These are phyloP conservation scores for Amaurobius ferox DNA, from an alignment of 2,888 invertebrate species.

Conservation along the genomic window DNA sequence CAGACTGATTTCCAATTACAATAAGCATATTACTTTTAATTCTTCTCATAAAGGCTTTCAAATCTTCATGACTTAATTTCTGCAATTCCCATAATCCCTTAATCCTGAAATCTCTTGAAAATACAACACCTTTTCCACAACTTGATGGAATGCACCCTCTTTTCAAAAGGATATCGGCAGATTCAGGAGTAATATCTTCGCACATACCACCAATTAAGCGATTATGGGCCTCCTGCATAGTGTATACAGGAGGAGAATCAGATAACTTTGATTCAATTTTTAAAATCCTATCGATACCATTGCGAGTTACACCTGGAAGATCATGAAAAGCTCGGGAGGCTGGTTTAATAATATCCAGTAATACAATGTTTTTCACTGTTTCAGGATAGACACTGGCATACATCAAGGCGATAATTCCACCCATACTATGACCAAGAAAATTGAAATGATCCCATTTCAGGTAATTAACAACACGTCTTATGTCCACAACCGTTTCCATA, in stretches of 20 bases:
- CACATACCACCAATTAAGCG: constrained; percentile 74
- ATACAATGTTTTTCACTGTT: constrained; percentile 75
- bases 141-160: constrained; percentile 82
- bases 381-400: constrained; percentile 77
- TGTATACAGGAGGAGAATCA: constrained; percentile 41
- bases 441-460: constrained; percentile 86
- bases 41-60: constrained; percentile 80
- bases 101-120: constrained; percentile 86
- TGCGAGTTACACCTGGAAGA: constrained; percentile 28
- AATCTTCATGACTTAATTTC: constrained; percentile 82
- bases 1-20: constrained; percentile 83
- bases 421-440: constrained; percentile 77
- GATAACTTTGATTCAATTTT: constrained; percentile 47
- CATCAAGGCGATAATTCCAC: constrained; percentile 78
- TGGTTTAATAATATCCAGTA: constrained; percentile 74
- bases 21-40: constrained; percentile 83
- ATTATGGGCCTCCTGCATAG: constrained; percentile 28
- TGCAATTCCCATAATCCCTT: constrained; percentile 81
- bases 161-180: constrained; percentile 84
- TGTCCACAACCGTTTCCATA: constrained; percentile 83
- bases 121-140: constrained; percentile 81
- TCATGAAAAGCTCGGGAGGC: constrained; percentile 58
- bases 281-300: constrained; percentile 25
- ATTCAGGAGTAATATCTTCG: constrained; percentile 84
- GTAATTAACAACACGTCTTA: constrained; percentile 85